Percentiles rank a stretch among this genome's conserved stretches.
phyloP scores from a whole-genome alignment of 92 coral and sea anemone species.

The Zoanthus sociatus region DNA sequence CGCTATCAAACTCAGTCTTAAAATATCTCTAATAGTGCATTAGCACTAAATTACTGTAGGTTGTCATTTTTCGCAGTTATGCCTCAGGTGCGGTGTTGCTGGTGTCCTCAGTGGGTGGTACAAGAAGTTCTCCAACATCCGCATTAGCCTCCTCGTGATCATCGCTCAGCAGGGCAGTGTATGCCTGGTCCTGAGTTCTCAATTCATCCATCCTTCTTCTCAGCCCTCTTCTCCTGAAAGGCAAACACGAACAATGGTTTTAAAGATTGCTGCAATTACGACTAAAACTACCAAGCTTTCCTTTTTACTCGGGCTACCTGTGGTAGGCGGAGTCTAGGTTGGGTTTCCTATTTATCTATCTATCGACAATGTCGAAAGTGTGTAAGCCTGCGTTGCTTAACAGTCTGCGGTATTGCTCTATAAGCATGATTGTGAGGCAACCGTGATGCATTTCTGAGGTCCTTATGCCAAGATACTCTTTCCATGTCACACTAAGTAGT shows the following conservation, averaged over 20 bases:
- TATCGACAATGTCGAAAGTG: no score
- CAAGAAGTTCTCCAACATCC: slow-evolving; percentile 22
- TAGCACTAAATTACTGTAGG: background rate
- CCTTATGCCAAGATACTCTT: no score
- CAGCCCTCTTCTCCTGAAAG: slow-evolving; percentile 18
- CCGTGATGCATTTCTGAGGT: no score
- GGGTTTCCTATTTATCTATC: no score
- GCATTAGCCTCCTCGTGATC: background rate
- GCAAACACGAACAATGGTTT: background rate
- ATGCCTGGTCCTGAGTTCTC: background rate
- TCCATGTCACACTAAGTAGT: no score
- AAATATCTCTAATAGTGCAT: background rate
- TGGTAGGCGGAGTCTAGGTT: no score
- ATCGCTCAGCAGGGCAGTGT: slow-evolving; percentile 25
- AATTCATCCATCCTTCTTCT: background rate
- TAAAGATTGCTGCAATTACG: no score
- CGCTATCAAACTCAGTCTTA: no score
- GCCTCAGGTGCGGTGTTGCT: slow-evolving; percentile 11
- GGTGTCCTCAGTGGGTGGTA: background rate
- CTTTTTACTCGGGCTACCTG: no score
- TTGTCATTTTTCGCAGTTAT: background rate
- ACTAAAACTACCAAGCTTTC: background rate
- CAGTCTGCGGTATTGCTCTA: no score
- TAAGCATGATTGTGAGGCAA: no score
- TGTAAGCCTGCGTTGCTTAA: no score